Evolutionary conservation across 1,140 invertebrate genomes (phyloP).

Genomic region (Andricus grossulariae): DNA sequence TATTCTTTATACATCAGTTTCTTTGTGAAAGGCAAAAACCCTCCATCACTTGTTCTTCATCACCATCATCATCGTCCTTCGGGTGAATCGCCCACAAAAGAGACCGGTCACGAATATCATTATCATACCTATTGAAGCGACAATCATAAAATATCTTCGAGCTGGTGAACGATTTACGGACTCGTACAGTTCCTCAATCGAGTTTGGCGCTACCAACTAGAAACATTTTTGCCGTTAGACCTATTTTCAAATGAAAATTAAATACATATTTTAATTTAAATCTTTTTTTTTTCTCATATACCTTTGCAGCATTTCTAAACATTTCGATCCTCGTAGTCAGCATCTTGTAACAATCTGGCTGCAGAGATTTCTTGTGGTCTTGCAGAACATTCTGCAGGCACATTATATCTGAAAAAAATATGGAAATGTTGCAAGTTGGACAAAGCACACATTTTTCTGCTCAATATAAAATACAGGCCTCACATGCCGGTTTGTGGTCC

Average conservation of each 20-base stretch:
- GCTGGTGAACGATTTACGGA: conserved; percentile 83
- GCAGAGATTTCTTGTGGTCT: conserved; percentile 81
- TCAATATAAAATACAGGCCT: conserved; percentile 7
- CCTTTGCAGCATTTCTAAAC: conserved; percentile 90
- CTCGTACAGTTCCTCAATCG: conserved; percentile 82
- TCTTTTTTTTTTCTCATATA: conserved; percentile 71
- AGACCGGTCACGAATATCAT: conserved; percentile 88
- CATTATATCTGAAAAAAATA: conserved; percentile 83
- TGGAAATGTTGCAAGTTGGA: neutral
- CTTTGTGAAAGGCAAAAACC: neutral
- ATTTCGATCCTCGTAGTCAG: conserved; percentile 89
- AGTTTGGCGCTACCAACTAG: conserved; percentile 79
- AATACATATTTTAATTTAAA: no score
- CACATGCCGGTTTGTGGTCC: no score
- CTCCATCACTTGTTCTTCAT: conserved; percentile 82
- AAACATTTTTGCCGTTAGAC: conserved; percentile 44
- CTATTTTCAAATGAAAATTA: conserved; percentile 33
- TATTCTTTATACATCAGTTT: conserved; percentile 18
- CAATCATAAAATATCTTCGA: conserved; percentile 86
- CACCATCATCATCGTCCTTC: conserved; percentile 80
- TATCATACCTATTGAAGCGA: conserved; percentile 83
- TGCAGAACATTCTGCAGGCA: conserved; percentile 86
- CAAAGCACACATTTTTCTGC: neutral
- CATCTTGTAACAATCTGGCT: conserved; percentile 86
- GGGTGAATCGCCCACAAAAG: conserved; percentile 87